Base-by-base conservation (phyloP, 2,113 vertebrate species). In the Gorsachius goisagi region DNA sequence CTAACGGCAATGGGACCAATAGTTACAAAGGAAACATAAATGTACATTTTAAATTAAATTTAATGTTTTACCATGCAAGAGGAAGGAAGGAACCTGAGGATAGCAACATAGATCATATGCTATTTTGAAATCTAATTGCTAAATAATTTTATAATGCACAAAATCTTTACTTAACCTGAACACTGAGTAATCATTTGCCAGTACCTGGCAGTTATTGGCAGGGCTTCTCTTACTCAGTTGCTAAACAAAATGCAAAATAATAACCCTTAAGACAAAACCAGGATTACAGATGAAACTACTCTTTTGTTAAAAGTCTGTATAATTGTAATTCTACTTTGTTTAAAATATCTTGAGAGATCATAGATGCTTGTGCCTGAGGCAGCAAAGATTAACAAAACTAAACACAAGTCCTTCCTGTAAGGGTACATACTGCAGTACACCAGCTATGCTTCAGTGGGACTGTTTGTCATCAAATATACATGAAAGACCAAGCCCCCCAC, bases 381-480 rank as follows among this genome's bases (percentile, higher is more conserved):
- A 92, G 73, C 39, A 49, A 88, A 96, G 84, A 94, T 94, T 41
- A 96, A 91, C 80, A 94, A 91, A 97, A 87, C 73, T 86, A 83
- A 95, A 92, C 33, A 47, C 24, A 37, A 30, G 80, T 71, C 53
- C 41, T 89, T 95, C 72, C 89, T 79, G 58, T 37, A 32, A 88
- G 93, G 78, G 45, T 90, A 63, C 50, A 44, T 88, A 68, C 78
- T 76, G 92, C 96, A 94, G 41, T 77, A 69, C 89, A 95, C 67
- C 93, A 97, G 91, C 90, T 82, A 75, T 56, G 96, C 89, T 95
- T 96, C 83, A 94, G 74, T 94, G 91, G 85, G 88, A 95, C 84
- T 97, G 93, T 97, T 97, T 97, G 82, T 97, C 97, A 98, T 98
- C 94, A 97, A 98, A 98, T 94, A 97, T 93, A 96, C 97, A 96